These are phyloP conservation scores for Dicerorhinus sumatrensis DNA, from an alignment of 2,113 vertebrate species.

Conservation along the genomic window DNA sequence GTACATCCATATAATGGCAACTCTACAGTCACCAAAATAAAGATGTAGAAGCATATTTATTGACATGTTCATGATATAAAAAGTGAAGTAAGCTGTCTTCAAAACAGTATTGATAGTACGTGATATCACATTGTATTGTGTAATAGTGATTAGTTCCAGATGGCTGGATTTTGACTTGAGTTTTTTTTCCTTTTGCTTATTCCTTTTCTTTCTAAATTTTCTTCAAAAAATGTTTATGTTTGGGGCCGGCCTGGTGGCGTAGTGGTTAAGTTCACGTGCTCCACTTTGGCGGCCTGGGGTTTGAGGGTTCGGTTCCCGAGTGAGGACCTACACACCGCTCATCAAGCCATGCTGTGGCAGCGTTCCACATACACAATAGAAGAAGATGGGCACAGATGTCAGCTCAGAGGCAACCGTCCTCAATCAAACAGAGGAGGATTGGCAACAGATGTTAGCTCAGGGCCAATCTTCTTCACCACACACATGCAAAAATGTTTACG, in stretches of 20 bases:
- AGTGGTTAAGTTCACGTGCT: too few species aligned
- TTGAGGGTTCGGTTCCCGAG: too few species aligned
- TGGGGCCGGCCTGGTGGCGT: too few species aligned
- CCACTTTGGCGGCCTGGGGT: too few species aligned
- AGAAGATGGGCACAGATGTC: too few species aligned
- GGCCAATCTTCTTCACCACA: too few species aligned
- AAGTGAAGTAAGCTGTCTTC: background rate
- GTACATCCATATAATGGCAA: background rate
- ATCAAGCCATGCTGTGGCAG: too few species aligned
- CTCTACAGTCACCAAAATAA: background rate
- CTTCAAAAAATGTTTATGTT: background rate
- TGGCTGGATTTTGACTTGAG: background rate
- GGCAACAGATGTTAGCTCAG: too few species aligned
- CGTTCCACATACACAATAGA: too few species aligned
- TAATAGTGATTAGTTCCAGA: background rate
- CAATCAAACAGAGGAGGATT: too few species aligned
- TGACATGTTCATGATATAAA: background rate
- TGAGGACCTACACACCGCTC: too few species aligned
- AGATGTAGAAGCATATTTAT: background rate
- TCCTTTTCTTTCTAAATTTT: background rate
- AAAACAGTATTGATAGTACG: background rate
- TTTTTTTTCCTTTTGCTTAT: background rate
- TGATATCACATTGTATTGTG: background rate
- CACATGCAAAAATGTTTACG: background rate
- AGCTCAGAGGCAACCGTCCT: too few species aligned